These are phyloP conservation scores for Pitangus sulphuratus DNA, from an alignment of 2,797 vertebrate genomes.

Conservation along the genomic window DNA sequence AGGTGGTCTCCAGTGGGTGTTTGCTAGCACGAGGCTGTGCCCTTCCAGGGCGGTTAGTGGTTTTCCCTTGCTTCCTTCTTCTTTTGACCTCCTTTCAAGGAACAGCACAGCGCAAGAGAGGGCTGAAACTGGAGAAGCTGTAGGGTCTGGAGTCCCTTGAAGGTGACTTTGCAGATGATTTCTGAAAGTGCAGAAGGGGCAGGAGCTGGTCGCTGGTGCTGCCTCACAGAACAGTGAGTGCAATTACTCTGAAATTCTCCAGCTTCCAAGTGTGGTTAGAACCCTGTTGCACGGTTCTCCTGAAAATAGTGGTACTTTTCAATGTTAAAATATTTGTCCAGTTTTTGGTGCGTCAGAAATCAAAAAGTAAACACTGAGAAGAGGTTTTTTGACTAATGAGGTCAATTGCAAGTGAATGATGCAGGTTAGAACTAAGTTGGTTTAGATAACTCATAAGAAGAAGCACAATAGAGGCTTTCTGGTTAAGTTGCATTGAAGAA, in stretches of 20 bases:
- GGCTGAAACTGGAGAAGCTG: neutral
- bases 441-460: neutral
- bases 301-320: neutral
- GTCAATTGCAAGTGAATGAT: neutral
- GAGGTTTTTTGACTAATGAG: neutral
- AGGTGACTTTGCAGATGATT: neutral
- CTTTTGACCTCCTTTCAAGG: neutral
- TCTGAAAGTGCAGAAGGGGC: neutral
- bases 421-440: neutral
- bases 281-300: neutral
- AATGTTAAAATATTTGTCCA: neutral
- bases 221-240: neutral
- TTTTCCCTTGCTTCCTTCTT: neutral
- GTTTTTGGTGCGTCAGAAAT: neutral
- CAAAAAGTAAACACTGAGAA: neutral
- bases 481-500: neutral
- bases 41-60: neutral
- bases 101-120: neutral
- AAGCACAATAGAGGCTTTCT: neutral
- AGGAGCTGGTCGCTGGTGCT: neutral
- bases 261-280: neutral
- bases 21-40: neutral
- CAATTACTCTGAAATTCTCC: neutral
- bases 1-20: neutral
- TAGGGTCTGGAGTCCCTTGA: neutral